Conservation (phyloP, 1,140 invertebrate genomes). For the Drosophila sp. region DNA sequence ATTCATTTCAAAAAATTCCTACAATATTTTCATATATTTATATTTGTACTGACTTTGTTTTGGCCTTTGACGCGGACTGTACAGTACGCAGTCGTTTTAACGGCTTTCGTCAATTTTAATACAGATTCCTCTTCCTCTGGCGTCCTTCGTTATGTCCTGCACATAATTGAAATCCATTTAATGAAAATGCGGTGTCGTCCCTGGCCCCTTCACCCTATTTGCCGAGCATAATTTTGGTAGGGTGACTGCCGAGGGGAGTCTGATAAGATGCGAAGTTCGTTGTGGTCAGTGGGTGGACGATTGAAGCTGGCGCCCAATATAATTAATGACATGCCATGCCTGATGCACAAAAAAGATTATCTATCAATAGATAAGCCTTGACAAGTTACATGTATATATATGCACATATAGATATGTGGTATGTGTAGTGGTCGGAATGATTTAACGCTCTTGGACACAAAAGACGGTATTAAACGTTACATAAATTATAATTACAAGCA, state of each 20-base stretch:
- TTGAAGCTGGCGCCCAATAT: conserved; percentile 35
- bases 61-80: conserved; percentile 5
- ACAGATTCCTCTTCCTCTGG: conserved; percentile 43
- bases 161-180: conserved; percentile 83
- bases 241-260: background rate
- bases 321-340: conserved; percentile 75
- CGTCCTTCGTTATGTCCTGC: conserved; percentile 29
- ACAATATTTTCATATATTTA: conserved; percentile 34
- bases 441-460: conserved; percentile 56
- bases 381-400: conserved; percentile 39
- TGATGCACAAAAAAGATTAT: conserved; percentile 74
- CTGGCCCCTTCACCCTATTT: background rate
- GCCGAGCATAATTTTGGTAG: background rate
- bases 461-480: conserved; percentile 68
- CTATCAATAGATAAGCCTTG: conserved; percentile 71
- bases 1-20: conserved; percentile 69
- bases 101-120: conserved; percentile 73
- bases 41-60: conserved; percentile 22
- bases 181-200: conserved; percentile 71
- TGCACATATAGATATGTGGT: background rate
- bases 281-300: conserved; percentile 12
- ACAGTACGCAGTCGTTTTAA: conserved; percentile 50
- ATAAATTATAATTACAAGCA: conserved; percentile 77
- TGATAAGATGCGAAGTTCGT: conserved; percentile 45
- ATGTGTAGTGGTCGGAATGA: conserved; percentile 16